These are phyloP conservation scores for Bombus difficillimus DNA, from an alignment of 1,140 invertebrate genomes.

Conservation along the genomic window DNA sequence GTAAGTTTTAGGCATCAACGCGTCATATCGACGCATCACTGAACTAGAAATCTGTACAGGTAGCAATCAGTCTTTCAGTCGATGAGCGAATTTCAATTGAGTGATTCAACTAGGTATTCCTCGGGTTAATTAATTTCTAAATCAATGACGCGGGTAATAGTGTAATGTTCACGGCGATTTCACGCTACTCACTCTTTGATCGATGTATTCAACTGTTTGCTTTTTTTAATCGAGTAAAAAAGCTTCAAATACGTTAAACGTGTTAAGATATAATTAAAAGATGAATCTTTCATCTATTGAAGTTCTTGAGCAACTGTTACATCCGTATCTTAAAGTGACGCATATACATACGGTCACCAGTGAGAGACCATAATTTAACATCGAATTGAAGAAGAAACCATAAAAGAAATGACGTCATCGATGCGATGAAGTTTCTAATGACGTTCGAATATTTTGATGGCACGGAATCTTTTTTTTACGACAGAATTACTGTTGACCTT, in stretches of 20 bases:
- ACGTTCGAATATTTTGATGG: constrained; percentile 52
- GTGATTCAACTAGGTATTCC: neutral
- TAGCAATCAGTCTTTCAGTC: constrained; percentile 1
- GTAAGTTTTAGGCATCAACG: neutral
- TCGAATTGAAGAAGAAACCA: neutral
- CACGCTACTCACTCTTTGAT: neutral
- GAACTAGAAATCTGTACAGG: neutral
- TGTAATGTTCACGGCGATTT: too few species aligned
- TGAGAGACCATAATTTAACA: neutral
- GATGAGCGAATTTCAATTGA: constrained; percentile 9
- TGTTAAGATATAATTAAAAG: neutral
- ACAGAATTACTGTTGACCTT: constrained; percentile 55
- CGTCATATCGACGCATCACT: neutral
- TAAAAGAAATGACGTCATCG: constrained; percentile 34
- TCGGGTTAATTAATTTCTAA: neutral
- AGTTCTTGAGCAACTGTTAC: neutral
- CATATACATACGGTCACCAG: neutral
- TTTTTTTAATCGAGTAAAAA: neutral
- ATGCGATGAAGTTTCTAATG: constrained; percentile 34
- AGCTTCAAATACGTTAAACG: neutral
- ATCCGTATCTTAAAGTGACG: neutral
- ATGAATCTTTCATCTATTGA: neutral
- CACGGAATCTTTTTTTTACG: constrained; percentile 18
- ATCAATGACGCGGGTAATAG: neutral
- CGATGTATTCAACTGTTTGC: neutral